These are phyloP conservation scores for Drosophila malerkotliana DNA, from an alignment of 1,140 invertebrate species.

Conservation along the genomic window DNA sequence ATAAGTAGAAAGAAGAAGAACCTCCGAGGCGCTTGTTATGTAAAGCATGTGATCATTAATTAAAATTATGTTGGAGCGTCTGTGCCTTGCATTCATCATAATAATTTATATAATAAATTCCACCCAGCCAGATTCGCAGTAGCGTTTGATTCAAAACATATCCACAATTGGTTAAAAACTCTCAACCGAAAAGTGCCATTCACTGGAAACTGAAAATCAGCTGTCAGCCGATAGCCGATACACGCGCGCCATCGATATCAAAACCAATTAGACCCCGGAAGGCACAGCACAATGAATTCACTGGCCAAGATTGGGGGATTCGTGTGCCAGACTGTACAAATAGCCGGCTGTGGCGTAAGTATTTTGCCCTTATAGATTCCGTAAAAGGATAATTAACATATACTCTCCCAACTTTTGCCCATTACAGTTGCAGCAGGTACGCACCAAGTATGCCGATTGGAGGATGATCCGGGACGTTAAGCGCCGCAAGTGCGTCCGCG, in stretches of 20 bases:
- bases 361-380: too few species aligned
- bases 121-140: neutral
- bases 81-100: neutral
- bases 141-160: neutral
- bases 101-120: neutral
- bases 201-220: constrained; percentile 1
- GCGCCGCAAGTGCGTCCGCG: constrained; percentile 88
- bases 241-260: constrained; percentile 9
- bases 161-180: neutral
- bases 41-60: constrained; percentile 61
- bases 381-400: neutral
- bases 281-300: constrained; percentile 63
- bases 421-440: constrained; percentile 87
- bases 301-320: constrained; percentile 56
- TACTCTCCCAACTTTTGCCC: neutral
- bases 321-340: constrained; percentile 70
- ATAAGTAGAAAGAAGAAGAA: constrained; percentile 49
- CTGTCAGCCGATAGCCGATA: constrained; percentile 5
- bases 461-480: constrained; percentile 93
- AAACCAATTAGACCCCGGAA: neutral
- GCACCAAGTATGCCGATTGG: constrained; percentile 90
- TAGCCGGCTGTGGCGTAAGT: constrained; percentile 78
- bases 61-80: constrained; percentile 35
- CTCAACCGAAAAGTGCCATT: neutral
- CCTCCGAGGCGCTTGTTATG: constrained; percentile 48